Conservation (phyloP, 2,888 invertebrate genomes). For the Papilio demoleus region DNA sequence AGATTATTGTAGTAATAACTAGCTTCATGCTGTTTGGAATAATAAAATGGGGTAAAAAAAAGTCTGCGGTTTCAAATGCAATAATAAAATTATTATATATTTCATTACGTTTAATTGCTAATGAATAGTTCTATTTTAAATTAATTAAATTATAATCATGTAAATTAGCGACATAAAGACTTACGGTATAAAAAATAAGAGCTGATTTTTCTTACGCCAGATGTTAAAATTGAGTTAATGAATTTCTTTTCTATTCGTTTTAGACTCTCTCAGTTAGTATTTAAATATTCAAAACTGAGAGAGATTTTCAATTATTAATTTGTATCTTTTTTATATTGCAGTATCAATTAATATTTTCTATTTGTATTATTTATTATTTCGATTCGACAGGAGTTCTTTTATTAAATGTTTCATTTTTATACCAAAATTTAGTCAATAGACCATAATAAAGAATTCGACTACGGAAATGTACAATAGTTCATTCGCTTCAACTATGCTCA, state of each 20-base stretch:
- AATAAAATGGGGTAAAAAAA: neutral
- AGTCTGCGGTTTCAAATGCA: no score
- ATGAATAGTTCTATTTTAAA: neutral
- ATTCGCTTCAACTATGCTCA: neutral
- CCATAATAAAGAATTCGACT: no score
- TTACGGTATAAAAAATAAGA: neutral
- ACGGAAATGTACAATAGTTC: neutral
- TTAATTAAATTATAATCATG: neutral
- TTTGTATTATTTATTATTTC: no score
- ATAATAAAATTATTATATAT: no score
- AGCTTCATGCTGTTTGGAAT: neutral
- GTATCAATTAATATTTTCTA: no score
- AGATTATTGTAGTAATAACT: neutral
- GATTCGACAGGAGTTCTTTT: no score
- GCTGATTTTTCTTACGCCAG: constrained; percentile 32
- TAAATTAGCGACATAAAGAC: neutral
- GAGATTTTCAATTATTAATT: constrained; percentile 39
- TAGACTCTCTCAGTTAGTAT: constrained; percentile 53
- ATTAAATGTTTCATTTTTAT: neutral
- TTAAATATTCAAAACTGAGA: constrained; percentile 40
- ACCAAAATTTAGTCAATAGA: neutral
- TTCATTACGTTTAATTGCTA: neutral
- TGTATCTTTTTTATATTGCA: constrained; percentile 4
- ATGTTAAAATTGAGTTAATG: constrained; percentile 38
- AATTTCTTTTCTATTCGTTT: constrained; percentile 55